Evolutionary conservation across 2,888 invertebrate genomes (phyloP), one percentile per base, ranked within the genome.

Genomic region (Priocnemis perturbator): DNA sequence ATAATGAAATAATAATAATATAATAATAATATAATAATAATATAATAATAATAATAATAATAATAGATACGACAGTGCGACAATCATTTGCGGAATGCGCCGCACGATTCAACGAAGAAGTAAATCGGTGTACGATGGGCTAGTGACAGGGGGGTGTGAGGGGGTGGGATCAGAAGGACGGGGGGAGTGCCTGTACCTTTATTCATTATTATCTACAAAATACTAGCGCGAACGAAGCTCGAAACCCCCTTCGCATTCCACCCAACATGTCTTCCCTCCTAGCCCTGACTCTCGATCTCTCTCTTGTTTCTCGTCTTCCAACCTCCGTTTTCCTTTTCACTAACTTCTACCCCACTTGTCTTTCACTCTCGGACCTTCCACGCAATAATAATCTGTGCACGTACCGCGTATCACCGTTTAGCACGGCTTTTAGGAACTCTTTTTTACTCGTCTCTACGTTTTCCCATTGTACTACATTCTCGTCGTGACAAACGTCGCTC

Each of bases 1-100:
- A 86, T 84, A 85, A 85, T 85, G 81, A 87, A 87, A 86, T 86
- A 84, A 87, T 84, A 81, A 74, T 76, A 70, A 74, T 74, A 75
- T 80, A 77, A 67, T 75, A 81, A 79, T 83, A 78, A 78, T 82
- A 72, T 77, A 74, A 71, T 81, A 74, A 81, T 77, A 75, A 69
- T 74, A 72, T 75, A 69, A 68, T 72, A 69, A 71, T 60, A 73
- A 80, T 76, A 76, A 79, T 73, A 71, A 76, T 71, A 69, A 72
- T 76, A 78, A 77, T 69, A 69, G 53, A 57, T 66, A 19, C 50
- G n/a, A 50, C 11, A 14, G 19, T 50, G 50, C 50, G 17, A 14
- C 50, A 64, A 60, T 73, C 68, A 60, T 45, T 70, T 64, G 60
- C 64, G 74, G 52, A 63, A 79, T 67, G 57, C 67, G 71, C 45